Evolutionary conservation across 2,888 invertebrate genomes (phyloP).

Genomic region (Steinernema carpocapsae): DNA sequence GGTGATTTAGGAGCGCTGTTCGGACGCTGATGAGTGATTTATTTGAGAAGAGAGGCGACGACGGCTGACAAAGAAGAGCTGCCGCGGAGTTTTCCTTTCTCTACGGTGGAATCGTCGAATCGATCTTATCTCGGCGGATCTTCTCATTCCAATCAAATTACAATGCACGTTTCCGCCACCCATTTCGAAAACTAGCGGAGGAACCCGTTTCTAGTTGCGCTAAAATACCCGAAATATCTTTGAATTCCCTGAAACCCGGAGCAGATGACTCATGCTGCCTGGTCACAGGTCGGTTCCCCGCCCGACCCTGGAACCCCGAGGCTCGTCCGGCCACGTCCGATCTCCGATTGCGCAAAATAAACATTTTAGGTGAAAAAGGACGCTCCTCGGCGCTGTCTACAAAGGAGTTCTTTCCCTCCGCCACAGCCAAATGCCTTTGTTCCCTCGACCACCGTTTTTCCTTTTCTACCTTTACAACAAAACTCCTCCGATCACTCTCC

Average conservation of each 20-base stretch:
- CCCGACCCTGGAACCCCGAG: no score
- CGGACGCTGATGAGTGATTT: conserved; percentile 30
- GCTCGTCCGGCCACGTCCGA: no score
- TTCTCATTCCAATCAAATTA: conserved; percentile 33
- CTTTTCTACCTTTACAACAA: no score
- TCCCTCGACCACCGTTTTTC: no score
- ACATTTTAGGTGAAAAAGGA: no score
- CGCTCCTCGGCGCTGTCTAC: no score
- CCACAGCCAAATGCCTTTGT: no score
- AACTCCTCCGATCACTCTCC: no score
- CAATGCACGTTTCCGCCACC: conserved; percentile 35
- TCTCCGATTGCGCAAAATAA: no score
- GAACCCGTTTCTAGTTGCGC: conserved; percentile 18
- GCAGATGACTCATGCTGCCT: not conserved
- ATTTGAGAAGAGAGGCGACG: conserved; percentile 25
- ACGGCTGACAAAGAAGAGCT: conserved; percentile 20
- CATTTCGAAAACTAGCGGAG: conserved; percentile 27
- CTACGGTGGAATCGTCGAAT: not conserved
- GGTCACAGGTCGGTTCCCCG: not conserved
- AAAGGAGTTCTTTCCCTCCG: no score
- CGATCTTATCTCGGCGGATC: conserved; percentile 34
- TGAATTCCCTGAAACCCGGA: not conserved
- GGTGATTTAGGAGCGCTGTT: conserved; percentile 14
- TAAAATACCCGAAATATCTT: not conserved
- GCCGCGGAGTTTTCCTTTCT: conserved; percentile 27